A percentile compares a stretch with the other conserved stretches of the same genome.
These are phyloP conservation scores for Cheilosia vulpina DNA, from an alignment of 2,888 invertebrate species.

Conservation along the genomic window DNA sequence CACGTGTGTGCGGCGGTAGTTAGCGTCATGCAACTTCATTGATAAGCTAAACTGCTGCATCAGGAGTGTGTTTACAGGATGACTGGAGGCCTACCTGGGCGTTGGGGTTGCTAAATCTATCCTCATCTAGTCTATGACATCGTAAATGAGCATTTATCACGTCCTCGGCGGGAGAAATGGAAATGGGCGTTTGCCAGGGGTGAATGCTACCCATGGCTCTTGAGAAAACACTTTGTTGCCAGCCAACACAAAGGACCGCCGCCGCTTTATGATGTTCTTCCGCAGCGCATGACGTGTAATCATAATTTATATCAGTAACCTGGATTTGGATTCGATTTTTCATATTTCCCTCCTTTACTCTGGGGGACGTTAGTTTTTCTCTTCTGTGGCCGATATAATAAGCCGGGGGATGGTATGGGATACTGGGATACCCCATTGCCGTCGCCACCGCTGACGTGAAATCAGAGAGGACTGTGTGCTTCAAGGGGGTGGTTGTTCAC, in stretches of 20 bases:
- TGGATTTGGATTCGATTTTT: conserved; percentile 74
- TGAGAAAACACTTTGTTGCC: conserved; percentile 63
- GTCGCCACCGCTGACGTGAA: conserved; percentile 4
- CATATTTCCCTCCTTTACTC: conserved; percentile 37
- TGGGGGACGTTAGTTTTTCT: conserved; percentile 38
- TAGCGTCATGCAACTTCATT: conserved; percentile 61
- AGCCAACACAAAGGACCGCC: conserved; percentile 45
- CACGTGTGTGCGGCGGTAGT: conserved; percentile 45
- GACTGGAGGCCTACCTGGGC: conserved; percentile 39
- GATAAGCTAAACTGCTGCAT: conserved; percentile 63
- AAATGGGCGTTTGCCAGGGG: conserved; percentile 1
- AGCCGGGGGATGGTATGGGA: conserved; percentile 25
- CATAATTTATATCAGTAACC: conserved; percentile 71
- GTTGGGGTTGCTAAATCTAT: conserved; percentile 16
- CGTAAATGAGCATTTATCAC: conserved; percentile 71
- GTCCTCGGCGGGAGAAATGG: conserved; percentile 1
- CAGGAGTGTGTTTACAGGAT: conserved; percentile 30
- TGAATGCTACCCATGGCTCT: conserved; percentile 28
- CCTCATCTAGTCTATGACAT: conserved; percentile 53
- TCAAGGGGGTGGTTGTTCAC: conserved; percentile 14
- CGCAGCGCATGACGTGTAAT: conserved; percentile 69
- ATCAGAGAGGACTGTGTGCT: conserved; percentile 27
- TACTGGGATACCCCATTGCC: not conserved
- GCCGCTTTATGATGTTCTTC: conserved; percentile 59
- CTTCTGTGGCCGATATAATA: conserved; percentile 42